Evolutionary conservation across 2,797 vertebrate species (phyloP), one percentile per base, ranked within the genome.

Genomic region (Sebastes miniatus): DNA sequence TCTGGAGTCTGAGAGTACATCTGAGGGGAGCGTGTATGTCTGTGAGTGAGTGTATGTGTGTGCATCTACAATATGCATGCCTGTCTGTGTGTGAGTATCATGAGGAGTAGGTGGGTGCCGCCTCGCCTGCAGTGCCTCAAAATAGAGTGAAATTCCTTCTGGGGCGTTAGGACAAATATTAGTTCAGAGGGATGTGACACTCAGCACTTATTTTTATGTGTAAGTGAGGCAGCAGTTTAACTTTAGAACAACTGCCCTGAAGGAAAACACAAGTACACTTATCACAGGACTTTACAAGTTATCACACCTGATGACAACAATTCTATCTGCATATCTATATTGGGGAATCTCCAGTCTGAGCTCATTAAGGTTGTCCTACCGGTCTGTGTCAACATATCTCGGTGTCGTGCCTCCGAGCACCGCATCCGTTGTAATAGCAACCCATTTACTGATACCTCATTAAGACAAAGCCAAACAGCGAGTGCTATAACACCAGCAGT

Each of bases 391-490:
- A 88, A 85, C 87, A 79, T 72, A 68, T 83, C 79, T 80, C 63
- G 54, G 76, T 56, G 73, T 83, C 66, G 77, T 43, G 76, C 85
- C 88, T 86, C 77, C 77, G 63, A 90, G 76, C 82, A 32, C 57
- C 70, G 59, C 52, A 82, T 91, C 80, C 70, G 58, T 14, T 73
- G 71, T 77, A 83, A 85, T 72, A 86, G 85, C 87, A 83, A 68
- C 39, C 56, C 81, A 80, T 91, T 92, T 83, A 80, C 80, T 76
- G 70, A 90, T 79, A 80, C 85, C 87, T 93, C 90, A 90, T 94
- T 94, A 93, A 77, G 74, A 91, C 87, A 80, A 88, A 92, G 86
- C 83, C 91, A 89, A 92, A 92, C 83, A 89, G 67, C 75, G 14
- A 79, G 75, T 74, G 77, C 79, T 87, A 83, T 80, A 92, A 85